Base-by-base conservation (phyloP, 2,113 vertebrate genomes). In the Cavia porcellus region DNA sequence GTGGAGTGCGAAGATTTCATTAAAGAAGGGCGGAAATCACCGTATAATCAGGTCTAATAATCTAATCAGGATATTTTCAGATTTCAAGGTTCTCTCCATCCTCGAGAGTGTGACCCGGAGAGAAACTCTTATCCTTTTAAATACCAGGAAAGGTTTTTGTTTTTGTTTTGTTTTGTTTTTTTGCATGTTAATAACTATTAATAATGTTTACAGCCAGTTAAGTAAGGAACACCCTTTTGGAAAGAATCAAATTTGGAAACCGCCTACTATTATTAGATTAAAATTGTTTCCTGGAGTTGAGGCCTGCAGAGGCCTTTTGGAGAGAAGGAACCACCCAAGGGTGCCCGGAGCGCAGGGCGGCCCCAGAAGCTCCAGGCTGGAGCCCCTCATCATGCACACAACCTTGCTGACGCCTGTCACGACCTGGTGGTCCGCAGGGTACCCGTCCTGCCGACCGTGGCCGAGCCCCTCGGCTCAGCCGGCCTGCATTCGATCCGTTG, bases 151-250 rank as follows among this genome's bases (percentile, higher is more conserved):
- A 47, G 81, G 0, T 10, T 38, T 62, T 62, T 38, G 38, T 38
- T 38, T 38, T 38, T 38, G 38, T 38, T 38, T 38, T 38, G 38
- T 38, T 28, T 59, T 47, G 89, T 98, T 98, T 90, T 93, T 98
- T 97, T 97, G 96, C 97, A 97, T 97, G 97, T 98, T 98, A 94
- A 91, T 96, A 98, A 97, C 97, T 98, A 98, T 98, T 98, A 98
- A 98, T 98, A 98, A 97, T 96, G 95, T 97, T 98, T 96, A 94
- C 96, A 98, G 94, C 86, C 97, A 97, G 95, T 98, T 98, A 97
- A 97, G 97, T 98, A 97, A 97, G 92, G 95, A 89, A 96, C 62
- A 90, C 74, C 97, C 91, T 85, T 98, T 98, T 90, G 89, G 95
- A 96, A 96, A 94, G 88, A 94, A 97, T 93, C 96, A 86, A 98